Evolutionary conservation across 1,140 invertebrate species (phyloP), one percentile per base, ranked within the genome.

Genomic region (Leptestheria dahalacensis): DNA sequence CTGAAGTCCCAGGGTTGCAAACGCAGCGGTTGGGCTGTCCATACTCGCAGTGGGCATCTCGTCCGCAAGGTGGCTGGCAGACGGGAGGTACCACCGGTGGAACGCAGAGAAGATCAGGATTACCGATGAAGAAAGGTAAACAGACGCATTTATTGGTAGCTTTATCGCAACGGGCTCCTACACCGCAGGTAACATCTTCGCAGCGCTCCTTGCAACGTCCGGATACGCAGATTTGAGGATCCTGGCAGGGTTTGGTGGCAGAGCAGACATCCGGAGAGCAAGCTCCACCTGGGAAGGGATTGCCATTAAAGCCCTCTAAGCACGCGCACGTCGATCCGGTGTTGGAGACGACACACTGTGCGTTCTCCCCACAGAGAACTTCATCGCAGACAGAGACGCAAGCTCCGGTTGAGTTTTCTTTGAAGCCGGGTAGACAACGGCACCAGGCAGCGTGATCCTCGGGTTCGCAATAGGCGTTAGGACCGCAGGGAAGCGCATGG

Each of bases 371-470:
- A 69, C 90, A 94, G 33, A 82, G 77, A 62, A 86, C 81, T 47
- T 81, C 81, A 59, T 88, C 81, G 66, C 90, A 94, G 64, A 83
- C 83, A 18, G 85, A 88, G 29, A 88, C 79, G 63, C 88, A 90
- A 73, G 86, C 81, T 56, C 85, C 86, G 59, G 80, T 79, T 47
- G 78, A 75, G 52, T 80, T 82, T 71, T 89, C 83, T 1, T 77
- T 79, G 68, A 81, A 93, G 23, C 90, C 90, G 41, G 86, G 80
- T 51, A 81, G 77, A 68, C 90, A 94, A 62, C 85, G 78, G 69
- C 90, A 94, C 82, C 85, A 88, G 2, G 87, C 86, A 1, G 84
- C 85, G 69, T 94, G 89, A 65, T 89, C 84, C 62, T 90, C 84
- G 0, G 88, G 81, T 73, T 89, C 86, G 70, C 90, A 94, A 65